phyloP scores from a whole-genome alignment of 2,113 vertebrate genomes.

The Heteronetta atricapilla region DNA sequence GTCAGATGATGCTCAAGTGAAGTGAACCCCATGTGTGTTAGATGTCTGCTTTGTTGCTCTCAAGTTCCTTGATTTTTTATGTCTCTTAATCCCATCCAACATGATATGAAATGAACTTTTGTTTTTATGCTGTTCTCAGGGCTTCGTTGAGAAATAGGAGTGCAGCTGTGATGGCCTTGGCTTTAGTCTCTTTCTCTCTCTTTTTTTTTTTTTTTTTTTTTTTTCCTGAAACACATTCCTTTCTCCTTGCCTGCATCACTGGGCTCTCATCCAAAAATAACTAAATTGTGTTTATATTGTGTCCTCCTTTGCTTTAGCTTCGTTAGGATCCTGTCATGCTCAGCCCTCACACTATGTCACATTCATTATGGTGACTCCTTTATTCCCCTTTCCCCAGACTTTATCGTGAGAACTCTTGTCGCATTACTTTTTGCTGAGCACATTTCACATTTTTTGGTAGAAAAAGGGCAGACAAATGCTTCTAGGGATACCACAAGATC shows the following conservation, averaged over 20 bases:
- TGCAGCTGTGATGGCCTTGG: constrained; percentile 46
- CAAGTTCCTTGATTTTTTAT: neutral
- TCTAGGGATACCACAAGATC: neutral
- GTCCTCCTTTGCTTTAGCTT: constrained; percentile 38
- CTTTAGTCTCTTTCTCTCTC: neutral
- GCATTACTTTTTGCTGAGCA: constrained; percentile 1
- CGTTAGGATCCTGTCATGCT: constrained; percentile 10
- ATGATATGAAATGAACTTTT: constrained; percentile 29
- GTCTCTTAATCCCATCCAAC: neutral
- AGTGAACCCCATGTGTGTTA: neutral
- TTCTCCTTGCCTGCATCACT: constrained; percentile 46
- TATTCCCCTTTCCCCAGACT: neutral
- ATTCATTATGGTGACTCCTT: constrained; percentile 12
- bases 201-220: neutral
- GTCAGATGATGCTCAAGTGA: neutral
- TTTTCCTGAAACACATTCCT: constrained; percentile 42
- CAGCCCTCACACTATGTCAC: constrained; percentile 36
- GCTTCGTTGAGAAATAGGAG: constrained; percentile 18
- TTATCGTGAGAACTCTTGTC: neutral
- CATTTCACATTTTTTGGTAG: neutral
- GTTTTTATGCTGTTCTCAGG: constrained; percentile 11
- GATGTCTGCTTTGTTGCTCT: neutral
- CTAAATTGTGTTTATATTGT: constrained; percentile 37
- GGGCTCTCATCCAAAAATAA: constrained; percentile 49
- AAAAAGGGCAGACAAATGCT: neutral